Conservation (phyloP, 2,888 invertebrate genomes). For the Torymus texanus region DNA sequence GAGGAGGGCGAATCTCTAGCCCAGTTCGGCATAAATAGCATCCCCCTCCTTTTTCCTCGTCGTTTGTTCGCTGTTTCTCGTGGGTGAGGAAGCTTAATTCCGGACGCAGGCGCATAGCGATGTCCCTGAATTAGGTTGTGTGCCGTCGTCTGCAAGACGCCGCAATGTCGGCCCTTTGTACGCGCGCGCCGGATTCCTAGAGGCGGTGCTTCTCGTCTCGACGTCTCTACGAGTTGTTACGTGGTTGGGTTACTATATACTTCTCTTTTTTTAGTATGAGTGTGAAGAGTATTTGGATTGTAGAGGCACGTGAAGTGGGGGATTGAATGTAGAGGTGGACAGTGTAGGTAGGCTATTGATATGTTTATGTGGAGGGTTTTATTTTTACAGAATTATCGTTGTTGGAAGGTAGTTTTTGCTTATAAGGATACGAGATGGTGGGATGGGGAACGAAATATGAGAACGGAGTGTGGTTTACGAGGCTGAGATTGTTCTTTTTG, state of each 20-base stretch:
- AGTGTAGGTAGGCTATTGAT: conserved; percentile 9
- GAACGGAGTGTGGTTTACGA: too few species aligned
- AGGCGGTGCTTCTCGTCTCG: conserved; percentile 15
- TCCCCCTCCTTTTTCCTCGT: neutral
- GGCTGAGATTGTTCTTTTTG: too few species aligned
- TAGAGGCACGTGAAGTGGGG: too few species aligned
- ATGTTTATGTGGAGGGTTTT: neutral
- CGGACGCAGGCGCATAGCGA: neutral
- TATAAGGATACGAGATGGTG: too few species aligned
- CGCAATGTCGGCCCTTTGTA: neutral
- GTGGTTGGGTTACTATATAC: too few species aligned
- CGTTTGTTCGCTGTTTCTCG: neutral
- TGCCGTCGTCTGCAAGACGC: neutral
- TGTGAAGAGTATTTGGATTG: too few species aligned
- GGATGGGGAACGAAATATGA: too few species aligned
- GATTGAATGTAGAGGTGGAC: neutral
- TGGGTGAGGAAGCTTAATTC: conserved; percentile 19
- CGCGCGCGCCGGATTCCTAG: conserved; percentile 24
- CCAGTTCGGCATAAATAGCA: conserved; percentile 42
- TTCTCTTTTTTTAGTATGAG: too few species aligned
- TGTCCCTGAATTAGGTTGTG: conserved; percentile 40
- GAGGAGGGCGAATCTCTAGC: conserved; percentile 12
- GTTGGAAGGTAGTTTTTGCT: too few species aligned
- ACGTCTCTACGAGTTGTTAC: neutral
- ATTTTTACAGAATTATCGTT: neutral